Evolutionary conservation across 2,888 invertebrate genomes (phyloP).

Genomic region (Phaonia tiefii): DNA sequence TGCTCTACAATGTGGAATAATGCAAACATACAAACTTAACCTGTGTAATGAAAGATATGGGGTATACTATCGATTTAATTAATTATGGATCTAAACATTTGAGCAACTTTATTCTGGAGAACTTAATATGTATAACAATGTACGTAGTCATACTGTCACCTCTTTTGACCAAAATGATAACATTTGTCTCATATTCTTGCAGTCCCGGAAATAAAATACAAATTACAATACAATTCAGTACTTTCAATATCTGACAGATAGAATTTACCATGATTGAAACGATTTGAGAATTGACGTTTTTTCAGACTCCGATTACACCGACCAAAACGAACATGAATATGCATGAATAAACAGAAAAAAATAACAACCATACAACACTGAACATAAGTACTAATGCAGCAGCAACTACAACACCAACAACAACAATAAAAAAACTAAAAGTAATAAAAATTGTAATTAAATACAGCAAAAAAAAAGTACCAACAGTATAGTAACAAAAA

Average conservation of each 20-base stretch:
- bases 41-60: no score
- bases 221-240: slow-evolving; percentile 16
- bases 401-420: slow-evolving; percentile 27
- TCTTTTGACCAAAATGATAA: not conserved
- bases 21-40: no score
- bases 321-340: slow-evolving; percentile 59
- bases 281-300: slow-evolving; percentile 64
- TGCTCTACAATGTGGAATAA: no score
- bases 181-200: slow-evolving; percentile 33
- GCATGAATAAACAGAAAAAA: slow-evolving; percentile 50
- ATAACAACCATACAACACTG: slow-evolving; percentile 34
- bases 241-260: slow-evolving; percentile 51
- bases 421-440: slow-evolving; percentile 56
- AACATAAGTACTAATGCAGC: slow-evolving; percentile 31
- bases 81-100: no score
- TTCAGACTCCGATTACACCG: slow-evolving; percentile 64
- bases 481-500: slow-evolving; percentile 60
- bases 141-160: not conserved
- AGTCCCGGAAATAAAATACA: slow-evolving; percentile 58
- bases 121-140: not conserved
- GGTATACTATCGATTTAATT: no score
- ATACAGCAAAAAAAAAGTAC: slow-evolving; percentile 58
- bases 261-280: slow-evolving; percentile 63
- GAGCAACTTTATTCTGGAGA: not conserved
- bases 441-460: slow-evolving; percentile 67